Evolutionary conservation across 2,797 vertebrate genomes (phyloP), one percentile per base, ranked within the genome.

Genomic region (Malacoraja senta): DNA sequence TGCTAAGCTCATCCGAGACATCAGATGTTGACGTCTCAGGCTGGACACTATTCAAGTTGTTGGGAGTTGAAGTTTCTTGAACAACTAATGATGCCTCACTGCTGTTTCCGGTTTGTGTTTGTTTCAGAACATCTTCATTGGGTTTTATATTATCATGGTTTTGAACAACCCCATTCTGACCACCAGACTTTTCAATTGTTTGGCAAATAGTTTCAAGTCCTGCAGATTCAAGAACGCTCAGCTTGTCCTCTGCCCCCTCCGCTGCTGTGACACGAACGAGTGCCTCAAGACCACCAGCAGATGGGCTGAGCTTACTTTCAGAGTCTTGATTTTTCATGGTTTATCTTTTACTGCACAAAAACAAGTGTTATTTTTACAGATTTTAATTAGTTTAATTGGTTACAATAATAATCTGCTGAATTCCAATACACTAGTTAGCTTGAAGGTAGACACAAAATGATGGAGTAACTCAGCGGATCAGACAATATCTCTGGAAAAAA

Each of bases 1-100:
- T 95, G 95, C 98, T 99, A 93, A 99, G 97, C 95, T 98, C 98
- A 93, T 99, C 98, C 0, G 98, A 98, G 94, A 98, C 97, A 94
- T 99, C 98, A 0, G 95, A 93, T 0, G 94, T 93, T n/a, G 94
- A 92, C 44, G 90, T 15, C 38, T 91, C 94, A 0, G 95, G 58
- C 17, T 86, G 95, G 35, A 74, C 32, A 9, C 17, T 72, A 44
- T 91, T 32, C 32, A 91, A 26, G 32, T 7, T 35, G 24, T 44
- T 24, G 26, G 13, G 32, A 91, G 65, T 9, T 68, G 88, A 26
- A 15, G 83, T 63, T 6, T 35, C 61, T 72, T 92, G 90, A 38
- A 29, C 90, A 91, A 76, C 58, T 53, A 58, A 92, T 17, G 90
- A 72, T 17, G 13, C 90, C 68, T 74, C 68, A 53, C 71, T 15